Percentiles rank a stretch among this genome's conserved stretches.
phyloP scores from a whole-genome alignment of 2,113 vertebrate genomes.

The Perca flavescens region DNA sequence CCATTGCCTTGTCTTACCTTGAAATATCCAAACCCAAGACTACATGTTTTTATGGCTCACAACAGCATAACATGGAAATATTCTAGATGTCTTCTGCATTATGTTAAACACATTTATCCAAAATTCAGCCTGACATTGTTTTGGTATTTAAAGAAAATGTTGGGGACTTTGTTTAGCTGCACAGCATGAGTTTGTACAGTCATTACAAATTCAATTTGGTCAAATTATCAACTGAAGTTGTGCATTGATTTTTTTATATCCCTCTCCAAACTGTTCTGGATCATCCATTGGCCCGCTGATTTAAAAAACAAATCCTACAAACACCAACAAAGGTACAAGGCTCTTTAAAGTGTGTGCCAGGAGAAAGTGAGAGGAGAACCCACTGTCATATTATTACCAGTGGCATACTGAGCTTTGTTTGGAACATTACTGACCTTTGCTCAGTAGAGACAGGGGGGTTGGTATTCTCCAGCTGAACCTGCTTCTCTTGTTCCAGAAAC shows the following conservation, averaged over 20 bases:
- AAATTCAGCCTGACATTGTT: constrained; percentile 9
- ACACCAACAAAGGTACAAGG: constrained; percentile 4
- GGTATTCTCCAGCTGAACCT: constrained; percentile 57
- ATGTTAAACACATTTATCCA: constrained; percentile 12
- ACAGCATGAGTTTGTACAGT: constrained; percentile 2
- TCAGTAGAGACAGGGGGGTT: constrained; percentile 20
- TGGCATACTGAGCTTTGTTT: constrained; percentile 34
- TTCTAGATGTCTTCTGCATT: constrained; percentile 20
- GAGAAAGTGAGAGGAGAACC: not conserved
- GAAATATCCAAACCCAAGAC: constrained; percentile 14
- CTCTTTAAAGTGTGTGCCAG: constrained; percentile 18
- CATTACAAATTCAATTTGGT: not conserved
- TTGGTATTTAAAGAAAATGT: constrained; percentile 26
- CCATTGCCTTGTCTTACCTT: not conserved
- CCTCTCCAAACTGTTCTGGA: not conserved
- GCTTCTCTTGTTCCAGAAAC: constrained; percentile 21
- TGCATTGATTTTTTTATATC: not conserved
- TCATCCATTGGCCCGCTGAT: not conserved
- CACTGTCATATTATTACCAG: constrained; percentile 18
- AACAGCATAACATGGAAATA: constrained; percentile 28
- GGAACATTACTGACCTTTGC: constrained; percentile 52
- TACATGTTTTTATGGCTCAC: constrained; percentile 14
- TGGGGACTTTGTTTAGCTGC: not conserved
- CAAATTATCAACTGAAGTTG: not conserved
- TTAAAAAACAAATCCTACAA: not conserved